Evolutionary conservation across 2,888 invertebrate species (phyloP).

Genomic region (Himalopsyche japonica): DNA sequence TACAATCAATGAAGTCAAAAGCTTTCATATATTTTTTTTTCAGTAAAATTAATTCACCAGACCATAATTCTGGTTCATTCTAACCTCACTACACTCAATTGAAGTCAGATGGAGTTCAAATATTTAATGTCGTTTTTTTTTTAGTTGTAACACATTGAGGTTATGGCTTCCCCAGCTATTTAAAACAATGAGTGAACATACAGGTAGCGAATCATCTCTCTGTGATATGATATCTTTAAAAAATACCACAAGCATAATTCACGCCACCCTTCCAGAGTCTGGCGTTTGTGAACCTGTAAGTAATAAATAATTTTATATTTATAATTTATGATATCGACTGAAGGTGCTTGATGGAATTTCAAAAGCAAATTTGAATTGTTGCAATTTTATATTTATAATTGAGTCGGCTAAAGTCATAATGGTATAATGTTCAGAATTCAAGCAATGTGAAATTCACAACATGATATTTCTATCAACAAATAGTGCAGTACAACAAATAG

Average conservation of each 20-base stretch:
- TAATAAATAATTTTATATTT: not conserved
- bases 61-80: not conserved
- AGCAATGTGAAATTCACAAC: no score
- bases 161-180: conserved; percentile 40
- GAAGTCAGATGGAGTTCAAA: not conserved
- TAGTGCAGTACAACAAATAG: no score
- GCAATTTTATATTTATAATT: no score
- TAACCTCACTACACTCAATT: not conserved
- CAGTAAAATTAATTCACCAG: not conserved
- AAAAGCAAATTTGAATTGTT: no score
- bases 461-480: no score
- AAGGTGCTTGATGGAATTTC: no score
- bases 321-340: no score
- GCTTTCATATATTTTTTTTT: not conserved
- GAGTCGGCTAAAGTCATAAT: no score
- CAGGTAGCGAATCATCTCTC: conserved; percentile 7
- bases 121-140: not conserved
- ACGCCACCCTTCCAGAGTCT: conserved; percentile 11
- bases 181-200: conserved; percentile 35
- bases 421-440: no score
- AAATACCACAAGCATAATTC: conserved; percentile 17
- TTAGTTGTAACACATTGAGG: conserved; percentile 36
- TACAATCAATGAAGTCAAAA: no score
- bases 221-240: conserved; percentile 37
- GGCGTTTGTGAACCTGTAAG: conserved; percentile 32